Base-by-base conservation (phyloP, 1,140 invertebrate genomes). In the Sinonovacula constricta region DNA sequence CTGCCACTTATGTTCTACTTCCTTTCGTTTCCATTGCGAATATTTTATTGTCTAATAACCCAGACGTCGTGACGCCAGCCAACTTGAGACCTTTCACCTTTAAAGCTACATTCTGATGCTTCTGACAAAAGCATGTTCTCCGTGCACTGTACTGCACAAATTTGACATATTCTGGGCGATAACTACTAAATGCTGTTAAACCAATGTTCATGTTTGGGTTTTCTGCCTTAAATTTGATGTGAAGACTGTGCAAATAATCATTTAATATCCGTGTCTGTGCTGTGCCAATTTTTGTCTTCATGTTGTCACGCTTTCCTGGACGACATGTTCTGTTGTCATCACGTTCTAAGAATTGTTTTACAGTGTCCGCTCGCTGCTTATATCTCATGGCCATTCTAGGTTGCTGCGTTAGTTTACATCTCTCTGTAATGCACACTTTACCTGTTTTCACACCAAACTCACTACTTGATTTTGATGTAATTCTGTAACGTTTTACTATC, bases 111-210 rank as follows among this genome's bases (percentile, higher is more conserved):
- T 81, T 77, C 33, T 81, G 72, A 72, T 81, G 79, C 18, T 10
- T 77, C 15, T 77, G 79, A 26, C 74, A 81, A 4, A 81, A 28
- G 59, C 79, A 81, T 31, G 33, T 81, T 28, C 54, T 69, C 53
- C 72, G 31, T 15, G 72, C 54, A 22, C 69, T 51, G 34, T 63
- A 57, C 30, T 69, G 57, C 22, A 57, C 69, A 22, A 30, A 39
- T 30, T 45, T n/a, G 30, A 81, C 60, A 15, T 65, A 22, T 15
- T 67, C 71, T 56, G 74, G 79, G 15, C 66, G 36, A 12, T 62
- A 26, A 26, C 59, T 65, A 33, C 67, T 72, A 39, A 79, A 72
- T 59, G 34, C 14, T 36, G 72, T 51, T 3, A 81, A 54, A 15
- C 60, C 63, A 15, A 81, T 15, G 51, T 62, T 78, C 7, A 26